Evolutionary conservation across 23 tunicate genomes (phyloP), one percentile per base, ranked within the genome.

Genomic region (Styela plicata): DNA sequence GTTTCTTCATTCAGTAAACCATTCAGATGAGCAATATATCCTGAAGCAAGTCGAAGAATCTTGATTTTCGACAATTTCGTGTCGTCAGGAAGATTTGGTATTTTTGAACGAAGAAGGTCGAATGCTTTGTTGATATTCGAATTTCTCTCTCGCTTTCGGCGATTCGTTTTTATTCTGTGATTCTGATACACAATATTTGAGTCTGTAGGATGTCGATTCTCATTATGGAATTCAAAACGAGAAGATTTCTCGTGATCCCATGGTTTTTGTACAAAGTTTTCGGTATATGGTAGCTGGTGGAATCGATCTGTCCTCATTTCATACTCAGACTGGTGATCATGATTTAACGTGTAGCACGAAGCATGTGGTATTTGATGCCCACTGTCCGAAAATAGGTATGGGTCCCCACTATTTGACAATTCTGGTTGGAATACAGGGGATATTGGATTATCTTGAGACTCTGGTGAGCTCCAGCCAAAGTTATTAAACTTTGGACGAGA

Each of bases 21-120:
- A 23, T 31, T 69, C 30, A 89, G 69, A 69, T 89, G 80, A 44
- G 53, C 61, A 26, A 89, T 89, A 33, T 89, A 89, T 30, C 78
- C 81, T 2, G 95, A 63, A 1, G 95, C 95, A 19, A 84, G 85
- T 65, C 85, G 82, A 7, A 89, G 33, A n/a, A 85, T 83, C 74
- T 85, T 85, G 1, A 89, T 89, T 70, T 89, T 89, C 5, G 95
- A 85, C 25, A 89, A 79, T 74, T 89, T 89, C 13, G 95, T 85
- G 52, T 89, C 88, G 5, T 74, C 53, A 17, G 95, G 95, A 36
- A 89, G 74, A 67, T 89, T 89, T 22, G 95, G 95, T 57, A 89
- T 89, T 70, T 36, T 80, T 21, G 31, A 64, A 35, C 89, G 34
- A 24, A 89, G 85, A 1, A 79, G 64, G 33, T 85, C 88, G 64